These are phyloP conservation scores for Leguminivora glycinivorella DNA, from an alignment of 1,140 invertebrate species.

Conservation along the genomic window DNA sequence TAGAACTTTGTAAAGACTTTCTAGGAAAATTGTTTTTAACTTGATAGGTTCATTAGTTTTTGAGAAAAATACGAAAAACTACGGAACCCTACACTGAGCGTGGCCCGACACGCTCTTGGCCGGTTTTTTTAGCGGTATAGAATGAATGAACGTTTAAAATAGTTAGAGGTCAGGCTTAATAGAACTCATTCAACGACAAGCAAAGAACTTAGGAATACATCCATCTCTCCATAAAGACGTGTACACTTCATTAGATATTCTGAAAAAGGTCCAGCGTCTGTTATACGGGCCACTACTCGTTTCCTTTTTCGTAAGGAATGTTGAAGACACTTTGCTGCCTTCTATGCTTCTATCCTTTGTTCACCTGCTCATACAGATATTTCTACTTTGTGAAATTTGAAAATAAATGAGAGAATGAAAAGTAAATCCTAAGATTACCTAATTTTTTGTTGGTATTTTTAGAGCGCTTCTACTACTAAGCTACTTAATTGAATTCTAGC, in stretches of 20 bases:
- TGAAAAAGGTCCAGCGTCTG: not conserved
- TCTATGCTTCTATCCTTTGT: conserved; percentile 15
- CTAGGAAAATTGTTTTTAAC: too few relatives aligned
- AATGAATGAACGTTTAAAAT: not conserved
- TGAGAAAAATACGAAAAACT: too few relatives aligned
- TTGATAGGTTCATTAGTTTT: too few relatives aligned
- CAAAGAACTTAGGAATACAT: not conserved
- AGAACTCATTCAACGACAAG: not conserved
- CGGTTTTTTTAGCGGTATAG: not conserved
- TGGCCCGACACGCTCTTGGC: too few relatives aligned
- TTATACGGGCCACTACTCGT: not conserved
- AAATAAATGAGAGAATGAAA: not conserved
- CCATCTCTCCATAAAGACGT: conserved; percentile 11
- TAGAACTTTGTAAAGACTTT: too few relatives aligned
- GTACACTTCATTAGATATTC: conserved; percentile 3
- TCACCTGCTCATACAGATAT: conserved; percentile 9
- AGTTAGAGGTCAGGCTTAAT: not conserved
- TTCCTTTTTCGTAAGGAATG: conserved; percentile 21
- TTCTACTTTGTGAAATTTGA: not conserved
- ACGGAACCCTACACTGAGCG: too few relatives aligned
- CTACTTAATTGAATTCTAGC: not conserved
- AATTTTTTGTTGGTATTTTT: not conserved
- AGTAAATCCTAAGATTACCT: not conserved
- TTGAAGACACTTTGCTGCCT: not conserved
- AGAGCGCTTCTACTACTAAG: not conserved